Percentiles rank a stretch among this genome's conserved stretches.
phyloP scores from a whole-genome alignment of 2,113 vertebrate species.

The Anguilla rostrata region DNA sequence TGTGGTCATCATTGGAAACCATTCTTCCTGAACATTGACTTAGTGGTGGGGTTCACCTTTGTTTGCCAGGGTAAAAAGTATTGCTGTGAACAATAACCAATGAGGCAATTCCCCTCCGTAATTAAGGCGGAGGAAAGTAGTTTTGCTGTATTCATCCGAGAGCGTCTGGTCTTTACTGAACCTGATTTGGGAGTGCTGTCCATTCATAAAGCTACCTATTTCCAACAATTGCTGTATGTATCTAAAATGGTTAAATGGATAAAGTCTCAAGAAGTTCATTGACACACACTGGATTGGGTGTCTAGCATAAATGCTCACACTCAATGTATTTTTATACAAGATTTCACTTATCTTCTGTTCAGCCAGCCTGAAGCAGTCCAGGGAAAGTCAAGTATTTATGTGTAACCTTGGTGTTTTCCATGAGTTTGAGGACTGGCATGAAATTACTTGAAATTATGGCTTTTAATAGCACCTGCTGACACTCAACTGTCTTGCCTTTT shows the following conservation, averaged over 20 bases:
- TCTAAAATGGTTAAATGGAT: not conserved
- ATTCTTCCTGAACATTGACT: not conserved
- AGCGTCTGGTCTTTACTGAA: not conserved
- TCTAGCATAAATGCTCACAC: not conserved
- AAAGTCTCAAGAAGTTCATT: not conserved
- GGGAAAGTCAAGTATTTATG: conserved; percentile 11
- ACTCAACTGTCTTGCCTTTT: too few relatives aligned
- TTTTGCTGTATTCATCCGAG: not conserved
- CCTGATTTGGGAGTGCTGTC: not conserved
- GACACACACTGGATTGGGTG: not conserved
- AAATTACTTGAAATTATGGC: not conserved
- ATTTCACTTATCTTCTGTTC: conserved; percentile 1
- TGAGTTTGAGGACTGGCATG: not conserved
- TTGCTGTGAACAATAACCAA: not conserved
- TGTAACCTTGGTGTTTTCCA: not conserved
- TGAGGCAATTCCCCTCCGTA: not conserved
- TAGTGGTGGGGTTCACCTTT: not conserved
- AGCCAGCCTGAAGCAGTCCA: not conserved
- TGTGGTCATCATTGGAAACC: not conserved
- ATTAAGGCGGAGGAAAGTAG: not conserved
- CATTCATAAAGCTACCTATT: not conserved
- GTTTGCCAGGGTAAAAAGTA: not conserved
- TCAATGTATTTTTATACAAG: not conserved
- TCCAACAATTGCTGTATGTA: not conserved
- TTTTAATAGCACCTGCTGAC: too few relatives aligned